Base-by-base conservation (phyloP, 1,140 invertebrate genomes). In the Aradophagus sp. region DNA sequence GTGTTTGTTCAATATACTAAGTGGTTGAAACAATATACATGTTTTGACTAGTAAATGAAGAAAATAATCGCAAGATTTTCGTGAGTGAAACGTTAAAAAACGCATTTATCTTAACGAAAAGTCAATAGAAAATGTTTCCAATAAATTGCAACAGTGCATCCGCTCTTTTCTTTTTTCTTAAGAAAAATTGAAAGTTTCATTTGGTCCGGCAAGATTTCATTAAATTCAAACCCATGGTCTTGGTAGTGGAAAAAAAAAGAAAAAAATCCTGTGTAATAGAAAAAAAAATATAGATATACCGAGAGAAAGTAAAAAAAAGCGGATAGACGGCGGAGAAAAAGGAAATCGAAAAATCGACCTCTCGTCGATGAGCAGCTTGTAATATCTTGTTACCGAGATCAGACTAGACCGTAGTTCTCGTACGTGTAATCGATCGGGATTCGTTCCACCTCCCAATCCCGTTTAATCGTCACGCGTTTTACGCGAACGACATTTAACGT, bases 391-490 rank as follows among this genome's bases (percentile, higher is more conserved):
- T 52, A 45, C 52, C 13, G 16, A 20, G 45, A 27, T 14, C 44
- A 45, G 44, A 45, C 32, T 32, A 23, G 23, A 53, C 45, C 31
- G 38, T 42, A 58, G 63, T 70, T 56, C 39, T 20, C 35, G 32
- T 39, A 56, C 31, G 31, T 47, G 34, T 71, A 65, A 71, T 71
- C 68, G 68, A 71, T 59, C 42, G 38, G 47, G 34, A 56, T 19
- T 71, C 59, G 59, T n/a, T n/a, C n/a, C n/a, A n/a, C n/a, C n/a
- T n/a, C n/a, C n/a, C n/a, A n/a, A n/a, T 41, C 52, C 55, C 68
- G 31, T 71, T 71, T 65, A 63, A 71, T 71, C 58, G 53, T 31
- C 32, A 52, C 55, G 36, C 52, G 50, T 63, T 70, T 58, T 63
- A 58, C 56, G 29, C 29, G 44, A 29, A 55, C 38, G 65, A 61